phyloP scores from a whole-genome alignment of 2,797 vertebrate species.

The Fratercula arctica region DNA sequence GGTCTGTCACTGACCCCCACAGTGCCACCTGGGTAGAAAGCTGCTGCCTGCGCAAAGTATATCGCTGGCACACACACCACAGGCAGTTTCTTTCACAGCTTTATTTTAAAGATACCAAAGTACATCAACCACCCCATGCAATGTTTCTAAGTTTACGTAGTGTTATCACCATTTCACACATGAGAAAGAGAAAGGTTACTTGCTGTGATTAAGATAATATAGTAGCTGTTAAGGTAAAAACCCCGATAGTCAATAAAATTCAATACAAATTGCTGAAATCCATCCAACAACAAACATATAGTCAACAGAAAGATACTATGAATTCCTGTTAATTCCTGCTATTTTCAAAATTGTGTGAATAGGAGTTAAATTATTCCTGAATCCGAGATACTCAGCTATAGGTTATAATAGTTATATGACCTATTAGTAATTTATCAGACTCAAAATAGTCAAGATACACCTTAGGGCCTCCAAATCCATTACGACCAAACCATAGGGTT shows the following conservation, averaged over 20 bases:
- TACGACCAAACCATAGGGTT: background rate
- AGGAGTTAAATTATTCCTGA: background rate
- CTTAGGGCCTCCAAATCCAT: background rate
- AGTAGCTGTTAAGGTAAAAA: background rate
- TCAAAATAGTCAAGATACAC: background rate
- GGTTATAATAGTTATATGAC: background rate
- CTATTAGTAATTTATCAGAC: background rate
- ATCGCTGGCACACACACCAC: background rate
- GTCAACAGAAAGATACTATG: background rate
- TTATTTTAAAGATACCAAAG: slow-evolving; percentile 12
- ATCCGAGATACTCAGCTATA: background rate
- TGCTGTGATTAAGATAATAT: background rate
- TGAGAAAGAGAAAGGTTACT: background rate
- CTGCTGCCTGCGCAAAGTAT: background rate
- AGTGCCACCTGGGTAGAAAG: background rate
- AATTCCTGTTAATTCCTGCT: background rate
- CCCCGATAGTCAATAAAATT: background rate
- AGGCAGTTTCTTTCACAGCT: background rate
- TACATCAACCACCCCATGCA: background rate
- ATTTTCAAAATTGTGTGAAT: background rate
- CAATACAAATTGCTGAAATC: background rate
- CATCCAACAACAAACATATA: background rate
- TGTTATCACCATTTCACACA: slow-evolving; percentile 2
- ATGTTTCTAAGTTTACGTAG: slow-evolving; percentile 31
- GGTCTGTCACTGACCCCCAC: background rate